Evolutionary conservation across 2,888 invertebrate genomes (phyloP).

Genomic region (Hedya salicella): DNA sequence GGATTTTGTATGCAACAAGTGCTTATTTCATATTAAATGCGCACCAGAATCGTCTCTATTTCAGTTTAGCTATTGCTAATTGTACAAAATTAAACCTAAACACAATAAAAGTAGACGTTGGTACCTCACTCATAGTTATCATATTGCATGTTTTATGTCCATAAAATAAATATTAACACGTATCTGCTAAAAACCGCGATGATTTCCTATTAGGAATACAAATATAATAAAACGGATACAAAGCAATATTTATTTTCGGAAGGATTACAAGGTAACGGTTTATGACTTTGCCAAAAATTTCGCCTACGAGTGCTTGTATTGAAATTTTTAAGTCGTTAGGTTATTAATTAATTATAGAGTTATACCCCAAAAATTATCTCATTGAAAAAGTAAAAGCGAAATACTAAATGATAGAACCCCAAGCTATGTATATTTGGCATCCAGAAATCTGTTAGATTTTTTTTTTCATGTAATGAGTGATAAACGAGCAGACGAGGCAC

Average conservation of each 20-base stretch:
- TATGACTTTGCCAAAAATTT: slow-evolving; percentile 1
- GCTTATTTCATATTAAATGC: no score
- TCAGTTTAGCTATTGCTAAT: no score
- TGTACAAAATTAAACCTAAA: no score
- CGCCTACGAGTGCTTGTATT: neutral
- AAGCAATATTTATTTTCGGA: slow-evolving; percentile 18
- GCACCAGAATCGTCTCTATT: no score
- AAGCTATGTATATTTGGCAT: no score
- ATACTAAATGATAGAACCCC: neutral
- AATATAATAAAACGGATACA: slow-evolving; percentile 26
- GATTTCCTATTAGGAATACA: slow-evolving; percentile 31
- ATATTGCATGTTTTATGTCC: slow-evolving; percentile 4
- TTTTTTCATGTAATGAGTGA: no score
- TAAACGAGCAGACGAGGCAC: no score
- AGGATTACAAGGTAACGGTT: slow-evolving; percentile 30
- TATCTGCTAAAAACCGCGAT: slow-evolving; percentile 34
- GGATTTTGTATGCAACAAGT: no score
- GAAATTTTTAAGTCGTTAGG: neutral
- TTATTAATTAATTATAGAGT: neutral
- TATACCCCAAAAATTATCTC: neutral
- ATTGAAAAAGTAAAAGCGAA: neutral
- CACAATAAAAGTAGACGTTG: neutral
- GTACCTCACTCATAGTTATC: neutral
- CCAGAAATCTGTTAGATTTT: no score
- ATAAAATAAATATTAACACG: slow-evolving; percentile 22